These are phyloP conservation scores for Pipistrellus kuhlii DNA, from an alignment of 2,797 vertebrate species.

Conservation along the genomic window DNA sequence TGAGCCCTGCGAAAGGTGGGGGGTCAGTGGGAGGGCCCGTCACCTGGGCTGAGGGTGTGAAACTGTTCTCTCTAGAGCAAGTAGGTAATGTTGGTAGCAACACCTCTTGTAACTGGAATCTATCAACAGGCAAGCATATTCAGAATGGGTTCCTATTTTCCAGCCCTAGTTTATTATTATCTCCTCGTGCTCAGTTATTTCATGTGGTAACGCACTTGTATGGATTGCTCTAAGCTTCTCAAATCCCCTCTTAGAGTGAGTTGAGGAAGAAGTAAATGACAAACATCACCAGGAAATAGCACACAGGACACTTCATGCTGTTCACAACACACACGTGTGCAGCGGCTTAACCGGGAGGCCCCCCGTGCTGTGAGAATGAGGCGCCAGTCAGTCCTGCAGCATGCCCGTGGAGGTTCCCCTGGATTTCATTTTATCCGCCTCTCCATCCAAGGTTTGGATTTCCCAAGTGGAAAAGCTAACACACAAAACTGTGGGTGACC, in stretches of 20 bases:
- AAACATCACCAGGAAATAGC: not conserved
- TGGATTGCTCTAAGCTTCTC: not conserved
- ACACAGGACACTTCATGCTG: not conserved
- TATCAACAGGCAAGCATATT: not conserved
- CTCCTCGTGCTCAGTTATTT: not conserved
- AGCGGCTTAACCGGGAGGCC: not conserved
- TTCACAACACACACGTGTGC: not conserved
- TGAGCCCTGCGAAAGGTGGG: not conserved
- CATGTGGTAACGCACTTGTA: not conserved
- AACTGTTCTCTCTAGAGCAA: not conserved
- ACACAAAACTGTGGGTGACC: not conserved
- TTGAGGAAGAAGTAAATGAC: conserved; percentile 6
- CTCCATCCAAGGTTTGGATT: not conserved
- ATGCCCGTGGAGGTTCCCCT: not conserved
- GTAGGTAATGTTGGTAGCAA: not conserved
- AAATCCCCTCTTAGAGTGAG: not conserved
- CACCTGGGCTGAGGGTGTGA: not conserved
- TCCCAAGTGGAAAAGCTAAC: not conserved
- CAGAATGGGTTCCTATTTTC: not conserved
- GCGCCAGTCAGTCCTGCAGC: not conserved
- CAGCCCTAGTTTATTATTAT: not conserved
- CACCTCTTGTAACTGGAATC: not conserved
- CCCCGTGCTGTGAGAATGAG: not conserved
- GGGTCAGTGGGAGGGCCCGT: not conserved
- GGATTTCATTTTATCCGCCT: not conserved